Evolutionary conservation across 2,113 vertebrate genomes (phyloP), one percentile per base, ranked within the genome.

Genomic region (Larimichthys crocea): DNA sequence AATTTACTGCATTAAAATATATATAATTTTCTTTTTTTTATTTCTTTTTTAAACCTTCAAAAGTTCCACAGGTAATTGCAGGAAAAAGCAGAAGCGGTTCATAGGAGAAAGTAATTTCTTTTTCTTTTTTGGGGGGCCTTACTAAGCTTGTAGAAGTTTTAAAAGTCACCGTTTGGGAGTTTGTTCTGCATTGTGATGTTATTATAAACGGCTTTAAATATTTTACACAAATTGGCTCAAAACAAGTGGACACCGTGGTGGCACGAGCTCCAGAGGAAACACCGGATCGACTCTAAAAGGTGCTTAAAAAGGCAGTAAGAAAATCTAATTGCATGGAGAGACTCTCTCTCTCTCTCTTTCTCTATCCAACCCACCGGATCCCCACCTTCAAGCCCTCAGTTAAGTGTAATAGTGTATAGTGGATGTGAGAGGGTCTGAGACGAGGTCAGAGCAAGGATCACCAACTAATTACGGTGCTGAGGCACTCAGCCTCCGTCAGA

Each of bases 381-480:
- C 44, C 65, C 72, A 77, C 76, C 83, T 74, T 66, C 61, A 61
- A 77, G 63, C 62, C 79, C 49, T 67, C 80, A 70, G 82, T 90
- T 84, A 77, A 89, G 78, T 82, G 69, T 85, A 90, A 79, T 62
- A 82, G 90, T 78, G 74, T 68, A 52, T 69, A 69, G 87, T 79
- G 85, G 75, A 88, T 78, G 87, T 86, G 86, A 90, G 89, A 81
- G 89, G 85, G 89, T 76, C 76, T 80, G 71, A 84, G 83, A 84
- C 29, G 86, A 84, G 88, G 89, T 92, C 92, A 89, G 76, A 83
- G 83, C 76, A 80, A 78, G 83, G 92, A 92, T 93, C 88, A 79
- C 70, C 80, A 78, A 91, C 91, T 89, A 92, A 93, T 93, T 92
- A 93, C 75, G 61, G 84, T 5, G 85, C 83, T 26, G 73, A 91